phyloP scores from a whole-genome alignment of 2,888 invertebrate genomes.

The Clistopyga incitator region DNA sequence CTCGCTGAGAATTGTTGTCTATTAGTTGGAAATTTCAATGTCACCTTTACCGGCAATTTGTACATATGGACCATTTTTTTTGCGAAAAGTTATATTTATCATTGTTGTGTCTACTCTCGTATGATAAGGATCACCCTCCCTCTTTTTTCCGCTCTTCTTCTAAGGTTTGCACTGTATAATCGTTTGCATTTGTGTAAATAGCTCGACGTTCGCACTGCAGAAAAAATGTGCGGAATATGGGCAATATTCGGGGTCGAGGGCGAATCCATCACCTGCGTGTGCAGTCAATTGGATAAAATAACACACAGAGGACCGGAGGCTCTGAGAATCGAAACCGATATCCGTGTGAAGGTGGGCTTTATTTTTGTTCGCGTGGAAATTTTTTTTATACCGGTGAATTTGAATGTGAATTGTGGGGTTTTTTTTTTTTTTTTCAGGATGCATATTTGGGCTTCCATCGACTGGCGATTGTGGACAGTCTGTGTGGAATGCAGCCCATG shows the following conservation, averaged over 20 bases:
- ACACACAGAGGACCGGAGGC: conserved; percentile 91
- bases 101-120: neutral
- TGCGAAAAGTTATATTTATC: neutral
- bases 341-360: conserved; percentile 85
- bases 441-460: conserved; percentile 90
- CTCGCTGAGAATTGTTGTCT: neutral
- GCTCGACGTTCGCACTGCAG: neutral
- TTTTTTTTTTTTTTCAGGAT: conserved; percentile 84
- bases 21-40: neutral
- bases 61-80: neutral
- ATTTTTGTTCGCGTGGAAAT: neutral
- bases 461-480: conserved; percentile 89
- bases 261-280: conserved; percentile 86
- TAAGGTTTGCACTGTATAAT: neutral
- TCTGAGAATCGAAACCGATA: conserved; percentile 90
- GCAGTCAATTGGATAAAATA: conserved; percentile 88
- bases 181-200: conserved; percentile 3
- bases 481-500: conserved; percentile 93
- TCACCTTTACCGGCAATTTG: neutral
- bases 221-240: conserved; percentile 91
- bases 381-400: neutral
- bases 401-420: neutral
- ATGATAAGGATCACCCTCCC: neutral
- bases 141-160: too few species aligned
- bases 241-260: conserved; percentile 89